Evolutionary conservation across 2,797 vertebrate genomes (phyloP), one percentile per base, ranked within the genome.

Genomic region (Betta splendens): DNA sequence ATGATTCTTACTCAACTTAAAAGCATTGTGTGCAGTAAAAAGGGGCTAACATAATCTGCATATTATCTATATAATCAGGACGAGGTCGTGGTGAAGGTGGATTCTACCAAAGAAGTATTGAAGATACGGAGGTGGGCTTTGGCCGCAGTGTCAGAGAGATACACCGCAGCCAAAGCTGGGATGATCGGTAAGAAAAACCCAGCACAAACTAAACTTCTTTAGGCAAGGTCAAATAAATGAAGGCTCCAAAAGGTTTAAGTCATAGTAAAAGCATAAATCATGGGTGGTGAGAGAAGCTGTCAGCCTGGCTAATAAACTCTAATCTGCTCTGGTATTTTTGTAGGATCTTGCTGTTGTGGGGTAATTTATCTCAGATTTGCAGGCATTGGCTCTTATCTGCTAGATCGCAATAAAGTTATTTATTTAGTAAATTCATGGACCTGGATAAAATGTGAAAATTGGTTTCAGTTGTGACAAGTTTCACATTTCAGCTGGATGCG

Each of bases 111-210:
- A 95, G 95, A 93, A 94, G 93, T 92, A 89, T 92, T 70, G 95
- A 96, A 73, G 95, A 96, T 8, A 69, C 63, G 0, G 95, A 97
- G 18, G 90, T 92, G 38, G 92, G 93, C 11, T 97, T 97, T 16
- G 87, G 93, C 38, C 93, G 94, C 25, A 90, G 85, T 3, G 90
- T 87, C 28, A 83, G 94, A 48, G 94, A 96, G 84, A 96, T 97
- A 43, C 93, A 96, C 69, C 93, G 95, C 36, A 96, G 95, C 87
- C 95, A 97, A 89, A 96, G 95, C 78, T 97, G 95, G 95, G 95
- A 97, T 21, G 95, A 97, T 87, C 87, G 95, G 95, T 96, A 80
- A 73, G 78, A 49, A 57, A 23, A 21, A 5, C 8, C 13, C 28
- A 13, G 8, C 51, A 8, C 1, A 55, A 25, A 1, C 2, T 2